Percentiles rank a stretch among this genome's conserved stretches.
Conservation (phyloP, 2,797 vertebrate genomes). For the Microtus agrestis region DNA sequence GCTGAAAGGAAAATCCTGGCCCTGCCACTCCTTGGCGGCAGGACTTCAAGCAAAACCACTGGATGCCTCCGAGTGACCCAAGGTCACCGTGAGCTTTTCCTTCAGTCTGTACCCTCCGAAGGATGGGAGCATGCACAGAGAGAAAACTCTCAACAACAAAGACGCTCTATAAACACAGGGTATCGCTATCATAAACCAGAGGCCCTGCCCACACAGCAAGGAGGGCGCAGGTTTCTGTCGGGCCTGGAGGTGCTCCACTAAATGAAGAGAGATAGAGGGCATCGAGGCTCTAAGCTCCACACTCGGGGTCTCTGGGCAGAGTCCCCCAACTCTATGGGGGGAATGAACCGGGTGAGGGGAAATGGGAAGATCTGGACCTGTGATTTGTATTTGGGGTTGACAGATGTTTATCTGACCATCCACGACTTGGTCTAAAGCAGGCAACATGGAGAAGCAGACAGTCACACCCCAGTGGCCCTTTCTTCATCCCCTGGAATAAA, state of each 20-base stretch:
- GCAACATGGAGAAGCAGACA: background rate
- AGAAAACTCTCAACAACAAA: background rate
- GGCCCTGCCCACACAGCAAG: slow-evolving; percentile 50
- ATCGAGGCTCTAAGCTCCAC: background rate
- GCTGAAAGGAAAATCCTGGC: slow-evolving; percentile 11
- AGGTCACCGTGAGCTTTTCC: background rate
- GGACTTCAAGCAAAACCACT: background rate
- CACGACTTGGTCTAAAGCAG: background rate
- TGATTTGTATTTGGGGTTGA: background rate
- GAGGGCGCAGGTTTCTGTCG: slow-evolving; percentile 44
- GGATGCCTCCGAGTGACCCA: background rate
- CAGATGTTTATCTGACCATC: background rate
- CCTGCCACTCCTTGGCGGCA: background rate
- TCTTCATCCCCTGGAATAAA: background rate
- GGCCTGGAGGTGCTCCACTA: background rate
- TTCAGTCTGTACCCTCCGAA: background rate
- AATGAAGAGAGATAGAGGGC: background rate
- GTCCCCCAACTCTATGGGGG: background rate
- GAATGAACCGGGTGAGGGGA: background rate
- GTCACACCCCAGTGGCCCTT: background rate
- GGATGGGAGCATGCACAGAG: rapidly evolving
- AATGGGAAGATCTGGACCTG: background rate
- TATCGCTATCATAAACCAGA: slow-evolving; percentile 53
- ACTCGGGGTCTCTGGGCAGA: background rate
- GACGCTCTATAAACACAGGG: slow-evolving; percentile 39